These are phyloP conservation scores for Enteromius fasciolatus DNA, from an alignment of 2,797 vertebrate genomes.

Conservation along the genomic window DNA sequence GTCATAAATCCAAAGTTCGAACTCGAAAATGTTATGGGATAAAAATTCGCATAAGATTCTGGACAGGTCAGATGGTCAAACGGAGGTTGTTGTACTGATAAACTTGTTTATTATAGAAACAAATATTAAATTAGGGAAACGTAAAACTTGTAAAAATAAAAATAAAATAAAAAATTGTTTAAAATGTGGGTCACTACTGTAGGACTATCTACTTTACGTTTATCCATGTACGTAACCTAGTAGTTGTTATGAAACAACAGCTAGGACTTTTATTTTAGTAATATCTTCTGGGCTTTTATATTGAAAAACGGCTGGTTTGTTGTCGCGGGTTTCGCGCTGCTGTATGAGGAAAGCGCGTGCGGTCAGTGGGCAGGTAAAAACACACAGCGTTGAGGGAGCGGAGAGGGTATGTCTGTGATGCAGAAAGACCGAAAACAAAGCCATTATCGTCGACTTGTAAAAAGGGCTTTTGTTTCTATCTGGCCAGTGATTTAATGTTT, in stretches of 20 bases:
- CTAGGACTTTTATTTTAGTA: slow-evolving; percentile 41
- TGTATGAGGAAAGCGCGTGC: slow-evolving; percentile 78
- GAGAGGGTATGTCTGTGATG: slow-evolving; percentile 1
- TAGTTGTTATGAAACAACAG: neutral
- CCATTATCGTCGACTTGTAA: neutral
- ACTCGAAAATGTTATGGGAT: neutral
- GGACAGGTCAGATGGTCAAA: neutral
- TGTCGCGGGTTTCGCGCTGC: slow-evolving; percentile 73
- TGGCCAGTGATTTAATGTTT: neutral
- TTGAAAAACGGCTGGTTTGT: slow-evolving; percentile 69
- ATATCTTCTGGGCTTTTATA: slow-evolving; percentile 55
- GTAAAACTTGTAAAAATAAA: no score
- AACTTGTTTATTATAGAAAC: neutral
- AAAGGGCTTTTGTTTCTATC: neutral
- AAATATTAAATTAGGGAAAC: neutral
- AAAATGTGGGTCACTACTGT: neutral
- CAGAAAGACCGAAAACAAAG: neutral
- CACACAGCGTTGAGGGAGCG: slow-evolving; percentile 48
- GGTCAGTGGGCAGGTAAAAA: slow-evolving; percentile 81
- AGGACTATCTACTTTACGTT: neutral
- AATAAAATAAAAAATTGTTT: no score
- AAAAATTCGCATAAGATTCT: neutral
- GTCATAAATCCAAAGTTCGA: neutral
- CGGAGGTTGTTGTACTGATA: neutral
- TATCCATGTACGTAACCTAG: neutral